Percentiles rank a stretch among this genome's conserved stretches.
Conservation (phyloP, 2,113 vertebrate species). For the Phasianus colchicus region DNA sequence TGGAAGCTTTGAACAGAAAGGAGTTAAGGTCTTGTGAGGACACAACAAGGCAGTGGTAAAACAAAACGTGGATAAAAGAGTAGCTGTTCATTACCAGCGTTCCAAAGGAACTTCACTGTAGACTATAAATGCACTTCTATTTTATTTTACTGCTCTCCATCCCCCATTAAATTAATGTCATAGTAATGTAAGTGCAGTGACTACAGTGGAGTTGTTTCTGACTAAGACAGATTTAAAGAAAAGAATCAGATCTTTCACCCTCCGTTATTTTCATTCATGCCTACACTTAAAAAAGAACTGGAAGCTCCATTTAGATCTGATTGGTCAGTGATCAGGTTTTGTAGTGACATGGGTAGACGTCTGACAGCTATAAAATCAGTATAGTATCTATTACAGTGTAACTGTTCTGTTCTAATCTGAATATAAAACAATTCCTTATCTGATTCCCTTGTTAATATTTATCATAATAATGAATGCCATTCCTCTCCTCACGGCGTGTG, state of each 20-base stretch:
- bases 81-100: not conserved
- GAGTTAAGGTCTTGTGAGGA: not conserved
- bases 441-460: slow-evolving; percentile 7
- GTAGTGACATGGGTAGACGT: not conserved
- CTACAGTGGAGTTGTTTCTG: slow-evolving; percentile 17
- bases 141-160: not conserved
- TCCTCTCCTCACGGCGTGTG: not conserved
- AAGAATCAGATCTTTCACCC: not conserved
- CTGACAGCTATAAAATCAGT: not conserved
- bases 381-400: not conserved
- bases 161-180: not conserved
- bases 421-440: slow-evolving; percentile 14
- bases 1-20: not conserved
- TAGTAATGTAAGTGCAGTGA: not conserved
- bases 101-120: not conserved
- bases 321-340: slow-evolving; percentile 6
- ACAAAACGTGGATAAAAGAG: not conserved
- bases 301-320: slow-evolving; percentile 11
- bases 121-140: not conserved
- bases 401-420: slow-evolving; percentile 10
- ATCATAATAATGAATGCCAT: not conserved
- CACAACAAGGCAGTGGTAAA: not conserved
- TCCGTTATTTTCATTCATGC: not conserved
- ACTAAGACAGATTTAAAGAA: not conserved
- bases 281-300: not conserved